A percentile compares a stretch with the other conserved stretches of the same genome.
These are phyloP conservation scores for Willisornis vidua DNA, from an alignment of 2,113 vertebrate species.

Conservation along the genomic window DNA sequence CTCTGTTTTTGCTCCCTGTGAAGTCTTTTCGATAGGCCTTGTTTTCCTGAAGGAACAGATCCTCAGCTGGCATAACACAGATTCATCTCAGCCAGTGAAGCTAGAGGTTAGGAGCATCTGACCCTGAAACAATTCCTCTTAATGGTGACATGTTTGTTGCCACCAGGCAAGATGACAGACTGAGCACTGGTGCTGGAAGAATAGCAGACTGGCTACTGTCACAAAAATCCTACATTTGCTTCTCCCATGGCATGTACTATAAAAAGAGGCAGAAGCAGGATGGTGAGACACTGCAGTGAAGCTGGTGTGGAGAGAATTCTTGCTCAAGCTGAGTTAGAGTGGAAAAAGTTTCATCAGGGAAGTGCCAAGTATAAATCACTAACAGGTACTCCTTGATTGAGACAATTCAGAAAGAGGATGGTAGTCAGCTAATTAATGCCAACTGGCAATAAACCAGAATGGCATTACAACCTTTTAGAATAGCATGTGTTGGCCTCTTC, in stretches of 20 bases:
- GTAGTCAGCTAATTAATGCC: background rate
- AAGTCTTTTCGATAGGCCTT: background rate
- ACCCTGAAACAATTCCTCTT: background rate
- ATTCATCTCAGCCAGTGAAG: background rate
- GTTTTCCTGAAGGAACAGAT: conserved; percentile 20
- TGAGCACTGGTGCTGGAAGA: background rate
- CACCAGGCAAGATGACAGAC: background rate
- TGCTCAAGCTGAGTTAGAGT: conserved; percentile 1
- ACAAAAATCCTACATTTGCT: background rate
- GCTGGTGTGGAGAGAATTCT: background rate
- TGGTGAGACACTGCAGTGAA: background rate
- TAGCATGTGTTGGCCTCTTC: background rate
- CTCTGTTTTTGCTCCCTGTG: background rate
- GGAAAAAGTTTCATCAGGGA: background rate
- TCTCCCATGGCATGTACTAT: background rate
- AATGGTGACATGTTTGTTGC: background rate
- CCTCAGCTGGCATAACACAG: conserved; percentile 6
- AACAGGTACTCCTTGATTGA: background rate
- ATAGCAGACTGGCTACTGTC: background rate
- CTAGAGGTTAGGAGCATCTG: conserved; percentile 8
- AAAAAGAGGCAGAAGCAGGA: background rate
- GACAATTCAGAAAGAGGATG: conserved; percentile 1
- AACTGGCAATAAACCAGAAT: background rate
- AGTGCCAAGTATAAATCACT: background rate
- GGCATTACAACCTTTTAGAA: background rate